Conservation (phyloP, 2,797 vertebrate genomes). For the Lacerta bilineata region DNA sequence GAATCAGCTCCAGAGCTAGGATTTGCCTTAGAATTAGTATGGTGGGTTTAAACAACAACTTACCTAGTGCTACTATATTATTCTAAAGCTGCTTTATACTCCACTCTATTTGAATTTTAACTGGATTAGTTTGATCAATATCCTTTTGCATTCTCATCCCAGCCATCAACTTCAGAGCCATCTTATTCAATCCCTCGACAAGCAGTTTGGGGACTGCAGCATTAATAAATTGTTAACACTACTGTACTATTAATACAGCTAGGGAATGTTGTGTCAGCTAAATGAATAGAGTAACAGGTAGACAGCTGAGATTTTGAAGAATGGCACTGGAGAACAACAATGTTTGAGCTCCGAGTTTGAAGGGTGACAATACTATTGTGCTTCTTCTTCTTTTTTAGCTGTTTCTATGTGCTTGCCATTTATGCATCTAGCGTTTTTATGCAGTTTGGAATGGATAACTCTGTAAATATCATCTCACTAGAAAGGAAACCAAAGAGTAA, state of each 20-base stretch:
- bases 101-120: not conserved
- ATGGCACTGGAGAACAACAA: not conserved
- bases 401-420: not conserved
- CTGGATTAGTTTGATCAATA: not conserved
- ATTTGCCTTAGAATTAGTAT: not conserved
- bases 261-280: not conserved
- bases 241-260: not conserved
- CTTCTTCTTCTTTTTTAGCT: conserved; percentile 32
- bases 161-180: not conserved
- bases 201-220: not conserved
- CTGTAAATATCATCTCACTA: not conserved
- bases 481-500: rapidly evolving
- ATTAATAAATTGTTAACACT: conserved; percentile 12
- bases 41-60: not conserved
- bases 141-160: not conserved
- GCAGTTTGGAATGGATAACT: conserved; percentile 19
- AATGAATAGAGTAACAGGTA: not conserved
- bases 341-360: conserved; percentile 17
- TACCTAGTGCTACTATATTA: not conserved
- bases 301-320: not conserved
- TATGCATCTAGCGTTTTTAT: conserved; percentile 38
- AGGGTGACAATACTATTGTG: not conserved
- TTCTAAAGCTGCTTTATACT: not conserved
- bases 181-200: not conserved
- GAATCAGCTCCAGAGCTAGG: not conserved